Conservation (phyloP, 2,888 invertebrate genomes). For the Ophonus ardosiacus region DNA sequence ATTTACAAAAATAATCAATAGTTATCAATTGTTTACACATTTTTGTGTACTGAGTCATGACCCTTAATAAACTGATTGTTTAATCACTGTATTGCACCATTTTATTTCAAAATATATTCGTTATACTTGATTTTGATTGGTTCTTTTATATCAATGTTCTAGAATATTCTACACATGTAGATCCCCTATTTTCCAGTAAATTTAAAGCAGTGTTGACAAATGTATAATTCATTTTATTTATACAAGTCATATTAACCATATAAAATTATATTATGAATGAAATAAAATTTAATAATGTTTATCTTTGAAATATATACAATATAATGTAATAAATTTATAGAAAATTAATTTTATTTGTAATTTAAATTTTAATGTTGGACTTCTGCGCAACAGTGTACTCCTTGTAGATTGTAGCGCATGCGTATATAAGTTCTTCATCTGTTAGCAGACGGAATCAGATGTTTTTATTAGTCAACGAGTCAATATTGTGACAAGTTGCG, state of each 20-base stretch:
- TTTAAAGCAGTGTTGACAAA: conserved; percentile 6
- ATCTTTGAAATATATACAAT: no score
- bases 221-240: background rate
- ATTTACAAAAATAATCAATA: no score
- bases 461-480: background rate
- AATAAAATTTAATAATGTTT: no score
- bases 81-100: background rate
- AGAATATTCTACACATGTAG: conserved; percentile 13
- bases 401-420: background rate
- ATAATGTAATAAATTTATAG: no score
- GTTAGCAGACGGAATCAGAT: background rate
- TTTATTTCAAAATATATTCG: background rate
- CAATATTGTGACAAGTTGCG: background rate
- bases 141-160: conserved; percentile 9
- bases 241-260: background rate
- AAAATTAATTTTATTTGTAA: no score
- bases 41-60: no score
- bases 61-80: no score
- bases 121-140: background rate
- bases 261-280: background rate
- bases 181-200: conserved; percentile 13
- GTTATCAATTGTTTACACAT: no score
- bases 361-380: no score
- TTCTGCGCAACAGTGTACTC: no score
- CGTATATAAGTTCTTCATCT: background rate